Evolutionary conservation across 2,113 vertebrate species (phyloP), one percentile per base, ranked within the genome.

Genomic region (Gambusia holbrooki): DNA sequence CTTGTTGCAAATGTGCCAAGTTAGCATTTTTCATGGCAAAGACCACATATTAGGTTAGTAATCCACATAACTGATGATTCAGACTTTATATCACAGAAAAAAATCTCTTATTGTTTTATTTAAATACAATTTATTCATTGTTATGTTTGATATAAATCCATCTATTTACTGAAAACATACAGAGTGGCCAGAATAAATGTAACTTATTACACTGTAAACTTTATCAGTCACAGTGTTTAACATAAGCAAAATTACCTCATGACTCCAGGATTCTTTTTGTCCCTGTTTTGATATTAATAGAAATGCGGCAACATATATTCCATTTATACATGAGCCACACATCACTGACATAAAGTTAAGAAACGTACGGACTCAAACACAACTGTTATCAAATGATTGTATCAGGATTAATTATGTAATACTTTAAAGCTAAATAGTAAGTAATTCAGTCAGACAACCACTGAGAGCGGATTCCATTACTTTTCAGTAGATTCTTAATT

Each of bases 401-500:
- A 19, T 63, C 30, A 32, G 15, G 5, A 63, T 32, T 63, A 22
- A 32, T 32, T 63, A 19, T 15, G 61, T n/a, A 63, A 25, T 58
- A 58, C n/a, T 58, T 9, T n/a, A 32, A 32, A 32, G 29, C 19
- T 32, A 32, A 30, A 32, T 63, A 9, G 29, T 32, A 63, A 32
- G 30, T 25, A 58, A 58, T 58, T 58, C 1, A 58, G 3, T 58
- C 51, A 27, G 30, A 72, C 33, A 33, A 37, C 30, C 6, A 63
- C 37, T 54, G 51, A 78, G 69, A 71, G 65, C 48, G 61, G 45
- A 60, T 73, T 84, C n/a, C 1, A 4, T 51, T 58, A 27, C 22
- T 30, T 19, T 73, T 84, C 12, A 17, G 1, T 60, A 64, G 14
- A 54, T 73, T 68, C 19, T 32, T 69, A 71, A 79, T 81, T 66